Conservation (phyloP, 2,888 invertebrate species). For the Hipparchia sbordonii region DNA sequence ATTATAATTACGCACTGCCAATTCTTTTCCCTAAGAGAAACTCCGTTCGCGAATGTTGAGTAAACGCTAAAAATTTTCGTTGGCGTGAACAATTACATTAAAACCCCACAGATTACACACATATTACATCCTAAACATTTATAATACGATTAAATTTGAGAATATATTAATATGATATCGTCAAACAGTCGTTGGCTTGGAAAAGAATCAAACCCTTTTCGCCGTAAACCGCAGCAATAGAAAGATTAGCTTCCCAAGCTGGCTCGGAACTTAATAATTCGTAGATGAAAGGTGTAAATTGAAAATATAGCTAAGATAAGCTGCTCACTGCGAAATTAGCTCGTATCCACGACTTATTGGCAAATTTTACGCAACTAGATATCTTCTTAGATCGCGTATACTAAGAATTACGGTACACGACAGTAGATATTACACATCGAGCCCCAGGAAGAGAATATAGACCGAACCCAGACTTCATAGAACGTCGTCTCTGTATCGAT, state of each 20-base stretch:
- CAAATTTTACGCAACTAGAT: conserved; percentile 18
- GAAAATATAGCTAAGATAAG: conserved; percentile 11
- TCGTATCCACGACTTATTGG: conserved; percentile 22
- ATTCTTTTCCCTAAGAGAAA: conserved; percentile 15
- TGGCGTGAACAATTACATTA: conserved; percentile 27
- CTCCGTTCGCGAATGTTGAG: conserved; percentile 15
- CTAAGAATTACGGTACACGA: conserved; percentile 15
- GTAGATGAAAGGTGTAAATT: conserved; percentile 4
- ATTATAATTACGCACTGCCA: conserved; percentile 11
- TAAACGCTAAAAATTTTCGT: conserved; percentile 27
- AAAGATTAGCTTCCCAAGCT: conserved; percentile 52
- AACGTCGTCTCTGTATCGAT: too few relatives aligned
- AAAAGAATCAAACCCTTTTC: conserved; percentile 1
- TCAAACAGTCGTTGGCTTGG: conserved; percentile 14
- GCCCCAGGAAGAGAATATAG: too few relatives aligned
- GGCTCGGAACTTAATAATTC: conserved; percentile 58
- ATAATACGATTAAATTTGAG: conserved; percentile 25
- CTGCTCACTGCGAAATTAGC: conserved; percentile 17
- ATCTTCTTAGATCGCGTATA: conserved; percentile 27
- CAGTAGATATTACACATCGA: too few relatives aligned
- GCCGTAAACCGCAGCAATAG: conserved; percentile 13
- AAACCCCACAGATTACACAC: conserved; percentile 27
- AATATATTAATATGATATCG: conserved; percentile 22
- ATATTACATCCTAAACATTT: conserved; percentile 42
- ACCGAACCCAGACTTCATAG: too few relatives aligned